Evolutionary conservation across 2,797 vertebrate species (phyloP), one percentile per base, ranked within the genome.

Genomic region (Enteromius trimaculatus): DNA sequence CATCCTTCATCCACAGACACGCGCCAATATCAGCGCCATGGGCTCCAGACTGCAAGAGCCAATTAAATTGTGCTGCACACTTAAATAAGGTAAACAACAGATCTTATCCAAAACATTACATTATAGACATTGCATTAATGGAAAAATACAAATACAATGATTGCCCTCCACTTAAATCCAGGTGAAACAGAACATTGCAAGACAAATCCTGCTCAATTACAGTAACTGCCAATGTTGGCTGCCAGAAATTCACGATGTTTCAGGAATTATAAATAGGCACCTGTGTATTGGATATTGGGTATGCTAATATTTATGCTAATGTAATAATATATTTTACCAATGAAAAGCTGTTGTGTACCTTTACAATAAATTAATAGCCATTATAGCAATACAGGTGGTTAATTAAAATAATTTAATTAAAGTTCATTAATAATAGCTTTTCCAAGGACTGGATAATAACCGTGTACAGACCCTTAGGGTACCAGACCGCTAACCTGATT

Each of bases 1-100:
- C 78, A 85, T 88, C 81, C 72, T 79, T 85, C 77, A 85, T 79
- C 74, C 68, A 11, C 34, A 71, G 80, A 80, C 79, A 84, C 37
- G 44, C 11, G 74, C 72, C 26, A 64, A 83, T 77, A 71, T 75
- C 82, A 83, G 68, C 44, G 47, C 60, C 34, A n/a, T 19, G 21
- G 72, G 68, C 77, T 81, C n/a, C 39, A 86, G 60, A 69, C 49
- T 77, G 51, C 37, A 47, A 29, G n/a, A 31, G 70, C 77, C 51
- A 80, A 58, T 75, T 75, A 37, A 68, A 78, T 14, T 19, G 29
- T 10, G 21, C 39, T 1, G n/a, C 14, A 11, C 39, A 66, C 31
- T 55, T 79, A 64, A 75, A 53, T 17, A 17, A 42, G 60, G 16
- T 14, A 81, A 81, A 84, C 68, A 69, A 34, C 13, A 39, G 42